Conservation (phyloP, 2,797 vertebrate species). For the Glossophaga mutica region DNA sequence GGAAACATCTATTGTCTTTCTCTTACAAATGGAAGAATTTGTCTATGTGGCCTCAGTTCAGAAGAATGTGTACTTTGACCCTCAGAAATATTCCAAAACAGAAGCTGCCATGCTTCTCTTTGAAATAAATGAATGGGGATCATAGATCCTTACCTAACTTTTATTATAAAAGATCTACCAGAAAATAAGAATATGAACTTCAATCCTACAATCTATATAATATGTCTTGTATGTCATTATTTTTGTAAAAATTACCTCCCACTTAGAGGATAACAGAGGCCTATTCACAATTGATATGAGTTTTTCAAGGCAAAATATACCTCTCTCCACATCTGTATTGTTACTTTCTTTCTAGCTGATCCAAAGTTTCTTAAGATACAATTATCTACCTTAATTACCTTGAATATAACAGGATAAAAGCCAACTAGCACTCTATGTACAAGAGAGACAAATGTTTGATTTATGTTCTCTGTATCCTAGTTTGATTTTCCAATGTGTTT, state of each 20-base stretch:
- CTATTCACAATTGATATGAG: not conserved
- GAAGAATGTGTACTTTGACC: not conserved
- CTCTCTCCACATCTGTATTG: not conserved
- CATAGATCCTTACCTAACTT: not conserved
- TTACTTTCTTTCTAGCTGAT: not conserved
- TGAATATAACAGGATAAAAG: slow-evolving; percentile 28
- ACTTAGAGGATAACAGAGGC: not conserved
- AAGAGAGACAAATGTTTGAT: not conserved
- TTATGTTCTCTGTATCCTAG: slow-evolving; percentile 13
- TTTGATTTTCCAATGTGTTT: slow-evolving; percentile 49
- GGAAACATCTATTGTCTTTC: not conserved
- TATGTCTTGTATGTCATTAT: not conserved
- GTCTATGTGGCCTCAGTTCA: not conserved
- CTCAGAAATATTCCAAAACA: not conserved
- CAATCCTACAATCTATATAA: too few relatives aligned
- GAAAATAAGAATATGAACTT: not conserved
- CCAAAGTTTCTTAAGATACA: not conserved
- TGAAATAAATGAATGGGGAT: not conserved
- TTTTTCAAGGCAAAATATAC: slow-evolving; percentile 21
- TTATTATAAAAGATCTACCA: not conserved
- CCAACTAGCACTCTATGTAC: not conserved
- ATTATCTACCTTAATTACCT: slow-evolving; percentile 35
- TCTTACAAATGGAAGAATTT: not conserved
- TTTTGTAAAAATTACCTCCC: not conserved
- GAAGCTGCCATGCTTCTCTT: not conserved